phyloP scores from a whole-genome alignment of 2,797 vertebrate species.

The Pangasius krempfi region DNA sequence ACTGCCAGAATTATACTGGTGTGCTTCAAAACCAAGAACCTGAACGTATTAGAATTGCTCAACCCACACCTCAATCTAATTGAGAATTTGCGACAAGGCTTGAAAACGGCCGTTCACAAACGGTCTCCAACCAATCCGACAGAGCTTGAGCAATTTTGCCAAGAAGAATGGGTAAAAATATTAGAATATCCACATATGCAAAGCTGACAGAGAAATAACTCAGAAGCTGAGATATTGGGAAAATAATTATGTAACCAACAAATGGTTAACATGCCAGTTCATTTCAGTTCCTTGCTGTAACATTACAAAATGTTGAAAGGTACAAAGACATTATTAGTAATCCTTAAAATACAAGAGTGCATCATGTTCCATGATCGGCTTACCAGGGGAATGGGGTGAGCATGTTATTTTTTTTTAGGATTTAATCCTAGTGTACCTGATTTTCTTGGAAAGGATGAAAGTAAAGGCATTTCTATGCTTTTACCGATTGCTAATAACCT shows the following conservation, averaged over 20 bases:
- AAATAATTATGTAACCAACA: not conserved
- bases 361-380: not conserved
- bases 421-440: not conserved
- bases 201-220: not conserved
- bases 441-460: not conserved
- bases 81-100: not conserved
- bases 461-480: not conserved
- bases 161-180: not conserved
- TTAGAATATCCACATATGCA: not conserved
- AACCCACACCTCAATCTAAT: not conserved
- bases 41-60: not conserved
- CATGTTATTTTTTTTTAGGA: not conserved
- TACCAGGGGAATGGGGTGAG: not conserved
- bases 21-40: not conserved
- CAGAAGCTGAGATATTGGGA: not conserved
- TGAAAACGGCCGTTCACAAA: not conserved
- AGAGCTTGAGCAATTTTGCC: not conserved
- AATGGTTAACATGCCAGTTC: not conserved
- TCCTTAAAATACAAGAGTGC: not conserved
- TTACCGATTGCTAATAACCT: not conserved
- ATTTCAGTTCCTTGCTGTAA: not conserved
- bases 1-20: not conserved
- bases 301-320: not conserved
- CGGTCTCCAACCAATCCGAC: not conserved
- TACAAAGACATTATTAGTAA: not conserved